Evolutionary conservation across 2,888 invertebrate genomes (phyloP).

Genomic region (Leptinotarsa tumamoca): DNA sequence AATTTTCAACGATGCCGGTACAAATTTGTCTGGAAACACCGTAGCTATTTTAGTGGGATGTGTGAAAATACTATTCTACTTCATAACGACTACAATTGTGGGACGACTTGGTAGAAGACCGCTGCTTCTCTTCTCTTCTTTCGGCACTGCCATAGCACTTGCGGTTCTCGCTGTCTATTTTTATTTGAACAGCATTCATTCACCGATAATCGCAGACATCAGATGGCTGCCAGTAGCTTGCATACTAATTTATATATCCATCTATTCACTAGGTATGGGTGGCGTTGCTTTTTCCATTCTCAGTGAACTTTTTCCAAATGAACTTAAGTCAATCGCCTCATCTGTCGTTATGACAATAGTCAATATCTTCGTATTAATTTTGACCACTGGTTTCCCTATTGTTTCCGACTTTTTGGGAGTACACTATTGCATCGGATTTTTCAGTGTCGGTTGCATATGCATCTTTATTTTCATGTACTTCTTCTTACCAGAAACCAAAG

Average conservation of each 20-base stretch:
- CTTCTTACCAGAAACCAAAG: too few species aligned
- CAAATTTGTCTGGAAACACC: too few species aligned
- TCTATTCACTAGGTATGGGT: conserved; percentile 78
- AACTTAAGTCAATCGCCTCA: conserved; percentile 76
- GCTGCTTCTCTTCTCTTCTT: conserved; percentile 69
- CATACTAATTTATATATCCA: conserved; percentile 76
- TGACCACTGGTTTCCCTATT: conserved; percentile 29
- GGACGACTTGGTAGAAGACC: conserved; percentile 56
- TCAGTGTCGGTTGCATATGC: conserved; percentile 13
- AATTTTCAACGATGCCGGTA: too few species aligned
- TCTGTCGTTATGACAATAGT: conserved; percentile 35
- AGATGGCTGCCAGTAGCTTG: conserved; percentile 78
- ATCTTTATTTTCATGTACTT: not conserved
- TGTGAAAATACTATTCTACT: too few species aligned
- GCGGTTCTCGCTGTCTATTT: conserved; percentile 72
- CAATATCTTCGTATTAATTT: conserved; percentile 21
- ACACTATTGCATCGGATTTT: conserved; percentile 31
- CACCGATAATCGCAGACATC: conserved; percentile 60
- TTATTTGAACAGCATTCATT: conserved; percentile 67
- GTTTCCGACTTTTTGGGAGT: conserved; percentile 23
- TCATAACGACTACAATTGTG: too few species aligned
- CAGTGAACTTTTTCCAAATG: conserved; percentile 83
- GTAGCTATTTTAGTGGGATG: too few species aligned
- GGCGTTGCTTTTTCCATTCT: conserved; percentile 84
- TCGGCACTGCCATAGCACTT: conserved; percentile 73